A percentile compares a stretch with the other conserved stretches of the same genome.
phyloP scores from a whole-genome alignment of 2,113 vertebrate species.

The Sylvilagus bachmani region DNA sequence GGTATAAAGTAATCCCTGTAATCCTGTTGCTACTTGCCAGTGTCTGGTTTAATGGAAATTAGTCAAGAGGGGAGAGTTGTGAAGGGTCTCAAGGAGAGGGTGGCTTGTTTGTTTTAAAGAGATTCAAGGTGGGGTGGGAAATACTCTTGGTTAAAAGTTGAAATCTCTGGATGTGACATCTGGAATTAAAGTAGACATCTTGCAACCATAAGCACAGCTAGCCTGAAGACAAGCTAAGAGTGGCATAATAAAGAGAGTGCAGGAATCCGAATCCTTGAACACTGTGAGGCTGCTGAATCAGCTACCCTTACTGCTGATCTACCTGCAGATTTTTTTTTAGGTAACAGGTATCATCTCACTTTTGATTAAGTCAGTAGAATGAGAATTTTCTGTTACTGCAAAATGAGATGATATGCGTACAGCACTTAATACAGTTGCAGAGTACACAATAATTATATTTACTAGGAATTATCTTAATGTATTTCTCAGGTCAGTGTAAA shows the following conservation, averaged over 20 bases:
- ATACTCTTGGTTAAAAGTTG: neutral
- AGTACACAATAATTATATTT: neutral
- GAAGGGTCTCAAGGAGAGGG: neutral
- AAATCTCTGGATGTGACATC: neutral
- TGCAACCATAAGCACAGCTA: neutral
- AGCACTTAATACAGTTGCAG: neutral
- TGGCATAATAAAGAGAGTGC: neutral
- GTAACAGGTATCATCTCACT: neutral
- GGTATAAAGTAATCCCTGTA: neutral
- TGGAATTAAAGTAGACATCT: neutral
- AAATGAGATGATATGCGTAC: neutral
- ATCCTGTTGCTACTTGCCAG: neutral
- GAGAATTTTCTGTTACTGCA: neutral
- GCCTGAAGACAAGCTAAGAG: neutral
- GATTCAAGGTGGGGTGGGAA: neutral
- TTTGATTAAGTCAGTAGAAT: neutral
- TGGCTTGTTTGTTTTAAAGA: neutral
- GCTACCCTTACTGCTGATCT: neutral
- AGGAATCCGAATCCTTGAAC: neutral
- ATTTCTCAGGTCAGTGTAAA: neutral
- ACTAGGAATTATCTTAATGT: neutral
- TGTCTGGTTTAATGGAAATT: neutral
- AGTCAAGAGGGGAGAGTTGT: neutral
- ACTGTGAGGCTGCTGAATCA: neutral
- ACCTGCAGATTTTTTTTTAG: neutral